These are phyloP conservation scores for Tadarida brasiliensis DNA, from an alignment of 2,797 vertebrate species.

Conservation along the genomic window DNA sequence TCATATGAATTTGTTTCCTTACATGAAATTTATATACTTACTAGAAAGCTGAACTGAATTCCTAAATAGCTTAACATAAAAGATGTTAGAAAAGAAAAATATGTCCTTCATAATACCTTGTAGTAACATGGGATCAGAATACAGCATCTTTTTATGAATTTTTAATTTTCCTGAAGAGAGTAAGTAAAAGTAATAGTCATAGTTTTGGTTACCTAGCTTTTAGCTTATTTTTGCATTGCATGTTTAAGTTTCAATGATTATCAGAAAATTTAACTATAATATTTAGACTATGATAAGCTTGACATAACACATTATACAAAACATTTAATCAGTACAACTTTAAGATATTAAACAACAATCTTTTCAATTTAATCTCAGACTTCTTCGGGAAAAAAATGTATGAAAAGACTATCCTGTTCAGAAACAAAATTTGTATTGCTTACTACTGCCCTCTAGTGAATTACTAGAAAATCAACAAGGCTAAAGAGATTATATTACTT, in stretches of 20 bases:
- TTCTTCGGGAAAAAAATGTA: background rate
- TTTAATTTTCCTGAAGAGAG: constrained; percentile 39
- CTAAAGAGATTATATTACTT: background rate
- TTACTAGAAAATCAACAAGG: constrained; percentile 40
- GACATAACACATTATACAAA: constrained; percentile 32
- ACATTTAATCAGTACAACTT: background rate
- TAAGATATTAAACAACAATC: constrained; percentile 40
- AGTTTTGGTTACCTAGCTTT: background rate
- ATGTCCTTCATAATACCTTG: background rate
- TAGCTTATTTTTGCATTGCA: background rate
- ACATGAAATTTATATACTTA: constrained; percentile 18
- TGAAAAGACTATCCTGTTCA: background rate
- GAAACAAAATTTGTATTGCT: constrained; percentile 81
- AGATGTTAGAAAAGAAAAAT: constrained; percentile 40
- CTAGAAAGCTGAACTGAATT: constrained; percentile 39
- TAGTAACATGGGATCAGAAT: background rate
- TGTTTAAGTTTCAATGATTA: constrained; percentile 58
- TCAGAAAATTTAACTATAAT: constrained; percentile 35
- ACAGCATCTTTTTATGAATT: background rate
- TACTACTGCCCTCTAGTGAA: constrained; percentile 89
- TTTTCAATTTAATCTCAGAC: constrained; percentile 66
- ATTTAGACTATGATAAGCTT: constrained; percentile 54
- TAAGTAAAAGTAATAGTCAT: background rate
- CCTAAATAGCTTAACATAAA: background rate
- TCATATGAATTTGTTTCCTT: constrained; percentile 26